Evolutionary conservation across 1,140 invertebrate genomes (phyloP), one percentile per base, ranked within the genome.

Genomic region (Phenacoccus solenopsis): DNA sequence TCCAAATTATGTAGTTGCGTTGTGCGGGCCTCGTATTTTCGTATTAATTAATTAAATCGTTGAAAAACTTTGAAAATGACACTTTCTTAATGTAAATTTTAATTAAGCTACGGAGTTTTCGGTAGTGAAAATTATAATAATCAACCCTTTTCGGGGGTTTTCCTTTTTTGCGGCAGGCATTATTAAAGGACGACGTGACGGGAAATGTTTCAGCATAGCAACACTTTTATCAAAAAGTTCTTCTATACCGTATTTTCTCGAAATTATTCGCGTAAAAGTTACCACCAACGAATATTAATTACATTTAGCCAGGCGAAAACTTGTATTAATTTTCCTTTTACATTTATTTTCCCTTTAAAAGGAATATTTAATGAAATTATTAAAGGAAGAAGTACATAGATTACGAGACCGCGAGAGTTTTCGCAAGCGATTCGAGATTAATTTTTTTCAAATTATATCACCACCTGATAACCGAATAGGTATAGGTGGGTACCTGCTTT

Each of bases 21-120:
- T 64, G 10, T 64, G 10, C 25, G 2, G 9, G 9, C n/a, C 32
- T 20, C 59, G 9, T 22, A 10, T 49, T 27, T 64, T 24, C 25
- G 25, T 24, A 64, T 64, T 64, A 64, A 64, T 64, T 64, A 64
- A 64, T 64, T 64, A 64, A 64, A 64, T 64, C 59, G 59, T 64
- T 27, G 59, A 64, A 64, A 64, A 64, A 64, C 59, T 64, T 64
- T 27, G 21, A 64, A 64, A 64, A 64, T 64, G 59, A 64, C 59
- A 64, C 59, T 64, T 64, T 64, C 59, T 64, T 64, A 64, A 64
- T 64, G 59, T 64, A 64, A 64, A 64, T 64, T 64, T 64, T 64
- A 64, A 64, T 64, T 64, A 64, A 22, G 59, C 59, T 64, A 10
- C 22, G 25, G 22, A 64, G 22, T 27, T 64, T 24, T 25, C 25